A percentile compares a stretch with the other conserved stretches of the same genome.
Evolutionary conservation across 2,888 invertebrate species (phyloP).

Genomic region (Tipula lateralis): DNA sequence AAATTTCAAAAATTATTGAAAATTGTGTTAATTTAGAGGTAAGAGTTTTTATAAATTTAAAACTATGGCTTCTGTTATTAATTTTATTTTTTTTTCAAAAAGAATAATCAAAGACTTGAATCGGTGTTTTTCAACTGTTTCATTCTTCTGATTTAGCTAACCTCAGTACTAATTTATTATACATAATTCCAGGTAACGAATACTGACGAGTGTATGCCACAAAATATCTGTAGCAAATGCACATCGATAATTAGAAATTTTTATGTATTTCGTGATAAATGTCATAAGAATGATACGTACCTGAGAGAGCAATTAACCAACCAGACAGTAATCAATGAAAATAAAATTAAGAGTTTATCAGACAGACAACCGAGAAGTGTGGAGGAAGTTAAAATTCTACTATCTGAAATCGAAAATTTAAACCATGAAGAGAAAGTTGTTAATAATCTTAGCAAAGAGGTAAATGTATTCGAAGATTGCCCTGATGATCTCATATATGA

Average conservation of each 20-base stretch:
- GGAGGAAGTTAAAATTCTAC: background rate
- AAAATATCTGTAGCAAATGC: background rate
- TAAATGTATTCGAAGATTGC: background rate
- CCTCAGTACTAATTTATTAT: background rate
- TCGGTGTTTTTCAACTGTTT: too few species aligned
- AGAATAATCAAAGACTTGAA: too few species aligned
- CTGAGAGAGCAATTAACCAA: background rate
- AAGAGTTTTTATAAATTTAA: background rate
- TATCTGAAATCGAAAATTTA: background rate
- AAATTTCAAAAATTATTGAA: conserved; percentile 3
- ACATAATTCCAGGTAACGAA: background rate
- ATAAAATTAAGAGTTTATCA: background rate
- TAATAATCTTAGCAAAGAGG: background rate
- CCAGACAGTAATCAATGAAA: background rate
- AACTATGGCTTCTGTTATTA: too few species aligned
- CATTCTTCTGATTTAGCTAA: too few species aligned
- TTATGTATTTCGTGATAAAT: background rate
- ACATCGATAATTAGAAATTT: background rate
- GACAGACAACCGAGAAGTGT: background rate
- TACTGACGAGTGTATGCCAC: background rate
- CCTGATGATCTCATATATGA: background rate
- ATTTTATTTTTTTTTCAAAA: too few species aligned
- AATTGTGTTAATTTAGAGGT: background rate
- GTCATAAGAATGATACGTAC: background rate
- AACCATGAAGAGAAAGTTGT: background rate